A percentile compares a stretch with the other conserved stretches of the same genome.
These are phyloP conservation scores for Acanthornis magna DNA, from an alignment of 2,797 vertebrate species.

Conservation along the genomic window DNA sequence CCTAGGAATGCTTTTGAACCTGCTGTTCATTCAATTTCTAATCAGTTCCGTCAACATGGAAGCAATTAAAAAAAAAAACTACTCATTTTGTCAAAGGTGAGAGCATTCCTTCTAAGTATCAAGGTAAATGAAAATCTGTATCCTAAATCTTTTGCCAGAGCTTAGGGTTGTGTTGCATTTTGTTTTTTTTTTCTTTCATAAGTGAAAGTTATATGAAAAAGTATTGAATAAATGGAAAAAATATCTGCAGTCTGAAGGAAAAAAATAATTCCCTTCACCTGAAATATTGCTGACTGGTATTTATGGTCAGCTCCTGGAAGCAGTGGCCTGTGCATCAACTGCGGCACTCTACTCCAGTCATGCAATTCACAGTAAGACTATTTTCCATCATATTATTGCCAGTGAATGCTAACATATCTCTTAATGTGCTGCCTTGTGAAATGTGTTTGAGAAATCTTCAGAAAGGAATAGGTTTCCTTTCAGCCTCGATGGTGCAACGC, in stretches of 20 bases:
- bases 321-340: neutral
- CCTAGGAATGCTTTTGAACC: neutral
- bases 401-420: neutral
- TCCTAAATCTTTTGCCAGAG: neutral
- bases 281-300: neutral
- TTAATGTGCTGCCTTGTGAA: neutral
- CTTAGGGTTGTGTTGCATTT: neutral
- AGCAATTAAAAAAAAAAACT: neutral
- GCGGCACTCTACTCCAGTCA: neutral
- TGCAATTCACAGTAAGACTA: neutral
- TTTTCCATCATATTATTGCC: neutral
- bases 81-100: neutral
- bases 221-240: neutral
- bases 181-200: neutral
- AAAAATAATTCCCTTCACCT: neutral
- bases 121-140: neutral
- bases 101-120: neutral
- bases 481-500: neutral
- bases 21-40: neutral
- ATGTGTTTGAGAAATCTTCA: neutral
- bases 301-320: neutral
- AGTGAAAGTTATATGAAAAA: neutral
- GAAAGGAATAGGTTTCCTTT: neutral
- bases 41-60: neutral
- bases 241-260: neutral